Conservation (phyloP, 1,140 invertebrate species). For the Calephelis virginiensis region DNA sequence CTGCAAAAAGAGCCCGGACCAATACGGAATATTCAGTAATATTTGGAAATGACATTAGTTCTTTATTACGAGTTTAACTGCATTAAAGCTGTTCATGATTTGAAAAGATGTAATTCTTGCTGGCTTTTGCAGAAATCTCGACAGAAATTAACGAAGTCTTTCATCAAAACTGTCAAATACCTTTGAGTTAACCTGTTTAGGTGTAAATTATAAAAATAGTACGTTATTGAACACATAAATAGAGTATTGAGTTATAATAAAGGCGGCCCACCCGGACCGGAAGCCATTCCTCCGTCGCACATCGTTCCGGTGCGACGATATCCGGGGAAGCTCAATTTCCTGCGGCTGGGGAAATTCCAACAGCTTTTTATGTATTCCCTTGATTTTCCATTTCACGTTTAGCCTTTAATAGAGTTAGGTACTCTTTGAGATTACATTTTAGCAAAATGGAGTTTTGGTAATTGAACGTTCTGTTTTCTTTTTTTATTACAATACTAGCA, state of each 20-base stretch:
- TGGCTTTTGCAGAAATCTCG: too few relatives aligned
- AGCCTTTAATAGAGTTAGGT: slow-evolving; percentile 13
- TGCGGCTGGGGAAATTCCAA: slow-evolving; percentile 44
- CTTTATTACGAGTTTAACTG: too few relatives aligned
- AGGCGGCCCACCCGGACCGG: slow-evolving; percentile 50
- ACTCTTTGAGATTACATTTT: not conserved
- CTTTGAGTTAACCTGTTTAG: not conserved
- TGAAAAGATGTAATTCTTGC: too few relatives aligned
- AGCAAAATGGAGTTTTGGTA: not conserved
- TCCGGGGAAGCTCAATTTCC: slow-evolving; percentile 70
- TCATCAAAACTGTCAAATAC: not conserved
- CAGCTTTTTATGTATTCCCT: slow-evolving; percentile 41
- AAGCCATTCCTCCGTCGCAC: slow-evolving; percentile 59
- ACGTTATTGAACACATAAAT: slow-evolving; percentile 18
- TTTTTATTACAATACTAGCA: too few relatives aligned
- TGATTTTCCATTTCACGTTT: slow-evolving; percentile 29
- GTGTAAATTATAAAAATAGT: slow-evolving; percentile 15
- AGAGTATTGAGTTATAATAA: slow-evolving; percentile 29
- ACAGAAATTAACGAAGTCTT: too few relatives aligned
- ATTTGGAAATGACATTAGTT: too few relatives aligned
- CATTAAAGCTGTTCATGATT: too few relatives aligned
- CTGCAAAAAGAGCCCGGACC: too few relatives aligned
- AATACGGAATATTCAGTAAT: too few relatives aligned
- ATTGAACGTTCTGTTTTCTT: not conserved
- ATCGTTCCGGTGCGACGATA: slow-evolving; percentile 59